These are phyloP conservation scores for Eira barbara DNA, from an alignment of 2,113 vertebrate species.

Conservation along the genomic window DNA sequence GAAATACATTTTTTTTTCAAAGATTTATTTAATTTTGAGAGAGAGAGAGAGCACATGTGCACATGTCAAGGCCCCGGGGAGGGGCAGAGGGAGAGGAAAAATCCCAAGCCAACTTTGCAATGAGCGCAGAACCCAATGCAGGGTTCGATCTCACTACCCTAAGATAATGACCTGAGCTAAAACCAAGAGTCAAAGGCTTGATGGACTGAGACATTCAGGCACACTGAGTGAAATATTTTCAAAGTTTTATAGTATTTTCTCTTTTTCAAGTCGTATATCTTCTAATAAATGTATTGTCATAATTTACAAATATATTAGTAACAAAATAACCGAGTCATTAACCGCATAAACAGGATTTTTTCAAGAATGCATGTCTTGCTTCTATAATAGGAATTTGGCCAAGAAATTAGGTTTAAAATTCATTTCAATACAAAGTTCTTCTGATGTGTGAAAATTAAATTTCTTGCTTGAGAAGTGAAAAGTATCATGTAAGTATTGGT, in stretches of 20 bases:
- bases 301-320: background rate
- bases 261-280: background rate
- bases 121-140: background rate
- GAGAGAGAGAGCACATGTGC: background rate
- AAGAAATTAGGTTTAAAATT: constrained; percentile 12
- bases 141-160: background rate
- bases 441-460: constrained; percentile 23
- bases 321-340: background rate
- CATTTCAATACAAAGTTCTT: background rate
- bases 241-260: background rate
- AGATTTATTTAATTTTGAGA: background rate
- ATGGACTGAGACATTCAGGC: background rate
- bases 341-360: background rate
- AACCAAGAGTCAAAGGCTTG: background rate
- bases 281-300: background rate
- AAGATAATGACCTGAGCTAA: background rate
- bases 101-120: background rate
- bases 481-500: background rate
- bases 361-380: background rate
- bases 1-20: no score
- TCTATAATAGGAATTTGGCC: background rate
- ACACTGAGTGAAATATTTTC: background rate
- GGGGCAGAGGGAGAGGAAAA: background rate
- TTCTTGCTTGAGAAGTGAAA: constrained; percentile 31
- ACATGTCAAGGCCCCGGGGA: background rate